These are phyloP conservation scores for Sarcophaga variegata DNA, from an alignment of 2,888 invertebrate species.

Conservation along the genomic window DNA sequence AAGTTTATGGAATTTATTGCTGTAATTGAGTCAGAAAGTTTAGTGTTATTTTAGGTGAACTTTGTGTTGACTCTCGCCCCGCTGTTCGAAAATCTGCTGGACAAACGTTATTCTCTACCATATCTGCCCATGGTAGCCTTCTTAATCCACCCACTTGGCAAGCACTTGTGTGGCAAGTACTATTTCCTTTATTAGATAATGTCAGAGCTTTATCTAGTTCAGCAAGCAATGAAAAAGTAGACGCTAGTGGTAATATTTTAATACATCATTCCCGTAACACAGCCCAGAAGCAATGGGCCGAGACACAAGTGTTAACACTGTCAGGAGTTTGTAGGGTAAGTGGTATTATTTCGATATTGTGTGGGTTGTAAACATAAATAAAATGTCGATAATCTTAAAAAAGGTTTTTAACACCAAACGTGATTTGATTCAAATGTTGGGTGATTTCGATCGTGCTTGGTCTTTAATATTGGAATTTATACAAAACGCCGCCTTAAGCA, in stretches of 20 bases:
- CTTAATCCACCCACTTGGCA: constrained; percentile 95
- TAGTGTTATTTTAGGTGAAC: constrained; percentile 83
- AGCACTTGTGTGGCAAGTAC: constrained; percentile 95
- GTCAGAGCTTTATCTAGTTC: constrained; percentile 88
- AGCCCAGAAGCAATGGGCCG: constrained; percentile 99
- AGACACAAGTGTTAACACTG: constrained; percentile 95
- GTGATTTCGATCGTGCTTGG: constrained; percentile 97
- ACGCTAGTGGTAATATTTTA: constrained; percentile 95
- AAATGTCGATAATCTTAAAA: too few species aligned
- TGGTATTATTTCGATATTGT: not conserved
- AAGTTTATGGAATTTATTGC: constrained; percentile 19
- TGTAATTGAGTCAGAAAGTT: not conserved
- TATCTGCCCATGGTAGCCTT: constrained; percentile 96
- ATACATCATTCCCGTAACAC: constrained; percentile 99
- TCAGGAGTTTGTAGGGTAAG: constrained; percentile 94
- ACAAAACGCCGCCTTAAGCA: constrained; percentile 94
- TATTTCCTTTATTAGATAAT: constrained; percentile 96
- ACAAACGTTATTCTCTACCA: constrained; percentile 98
- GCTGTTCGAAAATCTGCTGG: constrained; percentile 98
- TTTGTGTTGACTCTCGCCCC: constrained; percentile 97
- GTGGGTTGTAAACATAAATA: too few species aligned
- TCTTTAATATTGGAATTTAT: constrained; percentile 95
- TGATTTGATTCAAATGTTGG: constrained; percentile 90
- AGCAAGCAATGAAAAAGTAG: constrained; percentile 87
- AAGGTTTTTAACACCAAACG: constrained; percentile 93